phyloP scores from a whole-genome alignment of 1,140 invertebrate species.

The Acromyrmex echinatior region DNA sequence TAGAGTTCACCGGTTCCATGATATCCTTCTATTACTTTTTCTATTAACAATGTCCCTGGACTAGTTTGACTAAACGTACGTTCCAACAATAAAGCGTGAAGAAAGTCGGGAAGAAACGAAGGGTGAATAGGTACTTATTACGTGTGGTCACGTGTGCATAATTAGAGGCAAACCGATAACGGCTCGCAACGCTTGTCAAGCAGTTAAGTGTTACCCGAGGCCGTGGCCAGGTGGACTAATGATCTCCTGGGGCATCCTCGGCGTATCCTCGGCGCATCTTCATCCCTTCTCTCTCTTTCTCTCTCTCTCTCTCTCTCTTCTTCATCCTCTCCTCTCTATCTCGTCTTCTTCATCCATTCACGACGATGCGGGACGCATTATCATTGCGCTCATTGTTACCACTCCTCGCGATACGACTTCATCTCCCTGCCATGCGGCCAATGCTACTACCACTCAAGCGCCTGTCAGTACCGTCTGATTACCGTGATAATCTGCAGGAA shows the following conservation, averaged over 20 bases:
- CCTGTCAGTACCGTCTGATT: conserved; percentile 71
- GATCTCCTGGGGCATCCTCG: conserved; percentile 78
- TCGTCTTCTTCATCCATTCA: conserved; percentile 71
- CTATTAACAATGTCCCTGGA: background rate
- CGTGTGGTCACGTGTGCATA: conserved; percentile 75
- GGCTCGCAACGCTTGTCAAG: conserved; percentile 77
- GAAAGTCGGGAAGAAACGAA: conserved; percentile 9
- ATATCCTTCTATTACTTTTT: background rate
- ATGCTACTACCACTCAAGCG: conserved; percentile 64
- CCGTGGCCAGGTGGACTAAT: conserved; percentile 80
- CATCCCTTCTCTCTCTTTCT: conserved; percentile 24
- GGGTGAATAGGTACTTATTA: conserved; percentile 50
- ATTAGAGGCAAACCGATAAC: conserved; percentile 79
- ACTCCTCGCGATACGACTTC: conserved; percentile 73
- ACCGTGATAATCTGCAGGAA: conserved; percentile 68
- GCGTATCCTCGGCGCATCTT: conserved; percentile 62
- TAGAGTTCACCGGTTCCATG: background rate
- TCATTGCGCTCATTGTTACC: conserved; percentile 80
- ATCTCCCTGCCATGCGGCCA: conserved; percentile 64
- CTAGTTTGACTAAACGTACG: conserved; percentile 19
- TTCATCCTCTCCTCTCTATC: conserved; percentile 53
- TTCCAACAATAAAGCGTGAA: conserved; percentile 29
- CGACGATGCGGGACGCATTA: conserved; percentile 74
- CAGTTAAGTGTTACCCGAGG: conserved; percentile 75
- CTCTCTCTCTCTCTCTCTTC: background rate